Evolutionary conservation across 1,140 invertebrate genomes (phyloP).

Genomic region (Hylaeus volcanicus): DNA sequence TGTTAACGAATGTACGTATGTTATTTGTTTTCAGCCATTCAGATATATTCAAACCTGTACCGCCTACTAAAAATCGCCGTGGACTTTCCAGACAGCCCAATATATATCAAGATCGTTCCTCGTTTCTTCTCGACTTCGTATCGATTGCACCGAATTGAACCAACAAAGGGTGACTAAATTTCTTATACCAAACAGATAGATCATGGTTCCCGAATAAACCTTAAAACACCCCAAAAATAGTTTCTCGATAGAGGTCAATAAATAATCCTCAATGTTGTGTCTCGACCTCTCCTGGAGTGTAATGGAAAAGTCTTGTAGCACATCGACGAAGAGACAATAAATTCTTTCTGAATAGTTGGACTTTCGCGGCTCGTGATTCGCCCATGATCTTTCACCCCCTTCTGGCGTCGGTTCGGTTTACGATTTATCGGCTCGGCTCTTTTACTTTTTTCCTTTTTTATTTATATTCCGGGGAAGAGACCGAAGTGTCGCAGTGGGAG

Average conservation of each 20-base stretch:
- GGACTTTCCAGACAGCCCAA: too few relatives aligned
- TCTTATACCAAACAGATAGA: too few relatives aligned
- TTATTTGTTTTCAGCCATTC: too few relatives aligned
- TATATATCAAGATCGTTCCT: too few relatives aligned
- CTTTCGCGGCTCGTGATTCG: constrained; percentile 21
- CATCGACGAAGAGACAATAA: constrained; percentile 53
- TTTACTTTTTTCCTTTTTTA: constrained; percentile 52
- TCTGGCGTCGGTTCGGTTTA: constrained; percentile 25
- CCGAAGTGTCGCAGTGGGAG: constrained; percentile 40
- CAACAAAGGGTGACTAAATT: too few relatives aligned
- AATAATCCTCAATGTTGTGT: background rate
- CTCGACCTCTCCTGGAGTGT: background rate
- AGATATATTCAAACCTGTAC: too few relatives aligned
- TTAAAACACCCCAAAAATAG: background rate
- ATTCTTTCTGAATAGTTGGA: constrained; percentile 68
- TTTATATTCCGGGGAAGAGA: constrained; percentile 38
- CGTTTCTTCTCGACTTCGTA: too few relatives aligned
- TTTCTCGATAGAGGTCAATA: too few relatives aligned
- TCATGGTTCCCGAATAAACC: too few relatives aligned
- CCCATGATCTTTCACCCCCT: constrained; percentile 13
- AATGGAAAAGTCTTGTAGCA: constrained; percentile 60
- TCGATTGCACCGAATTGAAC: too few relatives aligned
- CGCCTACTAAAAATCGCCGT: too few relatives aligned
- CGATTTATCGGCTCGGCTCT: constrained; percentile 64
- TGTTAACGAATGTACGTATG: too few relatives aligned